These are phyloP conservation scores for Pollicipes pollicipes DNA, from an alignment of 1,140 invertebrate species.

Conservation along the genomic window DNA sequence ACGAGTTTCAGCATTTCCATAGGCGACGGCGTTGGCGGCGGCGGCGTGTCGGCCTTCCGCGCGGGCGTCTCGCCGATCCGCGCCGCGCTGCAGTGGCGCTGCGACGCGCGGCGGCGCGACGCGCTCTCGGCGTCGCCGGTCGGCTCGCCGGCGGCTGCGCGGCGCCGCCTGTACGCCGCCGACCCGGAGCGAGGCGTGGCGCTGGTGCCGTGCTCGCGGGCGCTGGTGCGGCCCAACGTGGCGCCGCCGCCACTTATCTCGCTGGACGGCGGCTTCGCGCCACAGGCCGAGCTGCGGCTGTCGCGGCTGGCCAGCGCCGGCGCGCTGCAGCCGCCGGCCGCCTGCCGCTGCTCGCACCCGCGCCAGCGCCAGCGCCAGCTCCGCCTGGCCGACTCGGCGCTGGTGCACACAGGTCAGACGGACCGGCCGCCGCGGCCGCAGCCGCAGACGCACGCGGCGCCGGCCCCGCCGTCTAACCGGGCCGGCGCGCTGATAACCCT, in stretches of 20 bases:
- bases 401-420: background rate
- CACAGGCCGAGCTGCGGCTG: background rate
- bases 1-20: background rate
- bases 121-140: too few relatives aligned
- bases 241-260: background rate
- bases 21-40: background rate
- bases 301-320: background rate
- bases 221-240: background rate
- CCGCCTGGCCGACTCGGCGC: background rate
- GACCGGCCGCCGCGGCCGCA: background rate
- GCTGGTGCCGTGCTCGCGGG: background rate
- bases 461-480: too few relatives aligned
- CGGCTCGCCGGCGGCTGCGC: background rate
- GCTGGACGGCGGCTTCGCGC: background rate
- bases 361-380: background rate
- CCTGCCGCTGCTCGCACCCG: background rate
- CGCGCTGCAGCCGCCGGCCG: background rate
- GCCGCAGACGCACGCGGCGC: background rate
- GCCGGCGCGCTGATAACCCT: background rate
- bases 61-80: background rate
- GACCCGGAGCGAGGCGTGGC: background rate
- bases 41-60: background rate
- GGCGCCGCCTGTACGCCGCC: background rate
- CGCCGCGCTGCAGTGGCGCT: background rate
- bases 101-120: background rate